phyloP scores from a whole-genome alignment of 2,797 vertebrate species.

The Xyrichtys novacula region DNA sequence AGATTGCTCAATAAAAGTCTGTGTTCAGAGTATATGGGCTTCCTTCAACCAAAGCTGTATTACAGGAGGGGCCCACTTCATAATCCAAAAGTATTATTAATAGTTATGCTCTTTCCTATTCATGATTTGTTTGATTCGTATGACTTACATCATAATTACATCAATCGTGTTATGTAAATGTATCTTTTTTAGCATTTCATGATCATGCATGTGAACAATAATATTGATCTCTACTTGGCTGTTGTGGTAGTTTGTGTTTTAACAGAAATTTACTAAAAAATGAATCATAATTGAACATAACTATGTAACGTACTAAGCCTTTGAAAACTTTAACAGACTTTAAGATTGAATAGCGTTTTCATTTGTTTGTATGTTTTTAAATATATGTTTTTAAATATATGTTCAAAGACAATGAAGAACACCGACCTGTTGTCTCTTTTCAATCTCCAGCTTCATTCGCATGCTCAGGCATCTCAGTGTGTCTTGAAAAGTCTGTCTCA shows the following conservation, averaged over 20 bases:
- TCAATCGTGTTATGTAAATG: too few relatives aligned
- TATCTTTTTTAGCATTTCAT: too few relatives aligned
- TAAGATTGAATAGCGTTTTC: too few relatives aligned
- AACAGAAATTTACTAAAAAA: too few relatives aligned
- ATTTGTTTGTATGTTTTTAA: too few relatives aligned
- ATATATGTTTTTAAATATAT: background rate
- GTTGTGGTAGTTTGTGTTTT: too few relatives aligned
- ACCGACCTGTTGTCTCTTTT: conserved; percentile 96
- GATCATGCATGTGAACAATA: too few relatives aligned
- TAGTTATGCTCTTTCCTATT: background rate
- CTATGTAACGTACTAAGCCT: background rate
- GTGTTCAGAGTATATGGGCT: too few relatives aligned
- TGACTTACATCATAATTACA: background rate
- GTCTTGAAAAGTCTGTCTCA: conserved; percentile 93
- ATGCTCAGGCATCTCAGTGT: conserved; percentile 92
- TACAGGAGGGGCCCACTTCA: background rate
- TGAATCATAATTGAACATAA: too few relatives aligned
- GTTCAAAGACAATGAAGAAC: background rate
- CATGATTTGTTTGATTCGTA: background rate
- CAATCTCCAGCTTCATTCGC: conserved; percentile 94
- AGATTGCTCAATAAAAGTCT: background rate
- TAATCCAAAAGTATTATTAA: background rate
- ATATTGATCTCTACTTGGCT: too few relatives aligned
- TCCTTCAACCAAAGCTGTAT: background rate
- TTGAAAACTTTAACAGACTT: background rate